A percentile compares a stretch with the other conserved stretches of the same genome.
Evolutionary conservation across 2,113 vertebrate species (phyloP).

Genomic region (Brienomyrus brachyistius): DNA sequence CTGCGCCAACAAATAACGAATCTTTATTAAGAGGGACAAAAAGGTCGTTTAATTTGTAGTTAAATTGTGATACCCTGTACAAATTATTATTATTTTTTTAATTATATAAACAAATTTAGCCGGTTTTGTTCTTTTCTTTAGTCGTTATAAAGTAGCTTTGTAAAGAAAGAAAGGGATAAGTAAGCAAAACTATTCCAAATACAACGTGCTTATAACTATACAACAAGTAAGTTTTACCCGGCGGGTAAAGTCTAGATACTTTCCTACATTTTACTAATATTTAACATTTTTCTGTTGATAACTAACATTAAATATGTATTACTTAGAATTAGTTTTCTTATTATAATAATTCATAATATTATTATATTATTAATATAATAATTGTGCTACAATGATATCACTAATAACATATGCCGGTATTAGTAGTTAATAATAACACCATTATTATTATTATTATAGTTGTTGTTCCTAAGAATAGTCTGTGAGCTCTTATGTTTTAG

Average conservation of each 20-base stretch:
- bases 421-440: neutral
- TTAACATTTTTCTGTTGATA: neutral
- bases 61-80: neutral
- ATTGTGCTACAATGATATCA: neutral
- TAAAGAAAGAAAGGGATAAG: neutral
- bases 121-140: neutral
- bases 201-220: neutral
- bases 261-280: neutral
- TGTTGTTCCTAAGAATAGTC: neutral
- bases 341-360: neutral
- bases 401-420: neutral
- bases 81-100: neutral
- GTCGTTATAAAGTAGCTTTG: neutral
- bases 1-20: neutral
- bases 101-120: neutral
- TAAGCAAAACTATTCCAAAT: neutral
- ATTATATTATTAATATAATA: no score
- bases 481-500: neutral
- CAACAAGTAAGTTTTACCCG: neutral
- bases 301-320: neutral
- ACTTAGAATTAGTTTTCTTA: neutral
- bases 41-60: neutral
- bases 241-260: neutral
- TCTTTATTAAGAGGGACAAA: neutral
- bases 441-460: neutral